Percentiles rank a stretch among this genome's conserved stretches.
Evolutionary conservation across 2,888 invertebrate genomes (phyloP).

Genomic region (Standfussiana lucernea): DNA sequence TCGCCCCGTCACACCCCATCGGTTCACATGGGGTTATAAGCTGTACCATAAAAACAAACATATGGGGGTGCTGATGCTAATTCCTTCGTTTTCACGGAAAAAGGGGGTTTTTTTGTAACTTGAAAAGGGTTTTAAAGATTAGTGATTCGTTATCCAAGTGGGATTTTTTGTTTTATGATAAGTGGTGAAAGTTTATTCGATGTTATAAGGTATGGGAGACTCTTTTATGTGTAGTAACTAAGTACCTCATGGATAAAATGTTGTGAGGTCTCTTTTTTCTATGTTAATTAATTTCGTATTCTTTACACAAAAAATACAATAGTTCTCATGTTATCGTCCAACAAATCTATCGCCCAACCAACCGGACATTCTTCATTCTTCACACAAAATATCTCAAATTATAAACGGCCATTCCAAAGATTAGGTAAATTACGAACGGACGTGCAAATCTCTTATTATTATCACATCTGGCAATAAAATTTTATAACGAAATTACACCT

Average conservation of each 20-base stretch:
- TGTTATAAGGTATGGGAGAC: background rate
- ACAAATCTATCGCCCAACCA: slow-evolving; percentile 7
- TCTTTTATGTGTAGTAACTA: background rate
- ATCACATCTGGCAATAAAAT: slow-evolving; percentile 56
- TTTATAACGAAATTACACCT: slow-evolving; percentile 62
- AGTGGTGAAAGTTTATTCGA: background rate
- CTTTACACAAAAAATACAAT: background rate
- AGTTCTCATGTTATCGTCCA: background rate
- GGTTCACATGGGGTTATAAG: slow-evolving; percentile 49
- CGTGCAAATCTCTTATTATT: slow-evolving; percentile 49
- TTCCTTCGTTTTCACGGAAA: slow-evolving; percentile 34
- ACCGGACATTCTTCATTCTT: slow-evolving; percentile 32
- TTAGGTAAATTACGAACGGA: slow-evolving; percentile 40
- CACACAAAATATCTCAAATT: slow-evolving; percentile 56
- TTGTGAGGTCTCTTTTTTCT: background rate
- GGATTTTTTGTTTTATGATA: background rate
- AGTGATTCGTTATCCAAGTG: background rate
- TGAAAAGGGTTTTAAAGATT: slow-evolving; percentile 31
- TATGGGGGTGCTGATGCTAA: slow-evolving; percentile 36
- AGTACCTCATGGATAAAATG: background rate
- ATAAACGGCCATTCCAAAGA: slow-evolving; percentile 24
- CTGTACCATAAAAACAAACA: slow-evolving; percentile 49
- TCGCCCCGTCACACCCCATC: slow-evolving; percentile 52
- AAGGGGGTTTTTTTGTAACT: slow-evolving; percentile 13
- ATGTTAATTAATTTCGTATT: background rate